A percentile compares a stretch with the other conserved stretches of the same genome.
Evolutionary conservation across 2,888 invertebrate genomes (phyloP).

Genomic region (Orthosia gothica): DNA sequence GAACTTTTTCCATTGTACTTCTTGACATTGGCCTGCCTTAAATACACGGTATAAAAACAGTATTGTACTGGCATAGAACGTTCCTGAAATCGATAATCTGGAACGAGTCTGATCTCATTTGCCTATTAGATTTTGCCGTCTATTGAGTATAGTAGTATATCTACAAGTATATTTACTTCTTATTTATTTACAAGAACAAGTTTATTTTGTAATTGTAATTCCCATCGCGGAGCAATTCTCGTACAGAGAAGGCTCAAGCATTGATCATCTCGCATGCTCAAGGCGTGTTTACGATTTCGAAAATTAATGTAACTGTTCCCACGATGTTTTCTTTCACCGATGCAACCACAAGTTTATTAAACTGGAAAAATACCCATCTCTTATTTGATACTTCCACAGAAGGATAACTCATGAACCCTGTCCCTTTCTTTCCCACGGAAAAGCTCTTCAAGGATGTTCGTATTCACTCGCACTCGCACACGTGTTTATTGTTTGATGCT

Average conservation of each 20-base stretch:
- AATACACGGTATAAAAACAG: background rate
- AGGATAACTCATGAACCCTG: background rate
- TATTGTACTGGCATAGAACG: background rate
- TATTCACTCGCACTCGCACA: slow-evolving; percentile 35
- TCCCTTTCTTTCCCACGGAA: slow-evolving; percentile 11
- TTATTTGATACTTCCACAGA: slow-evolving; percentile 1
- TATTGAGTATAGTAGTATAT: too few species aligned
- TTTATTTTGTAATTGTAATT: background rate
- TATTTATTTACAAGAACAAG: background rate
- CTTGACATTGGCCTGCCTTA: background rate
- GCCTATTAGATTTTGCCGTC: background rate
- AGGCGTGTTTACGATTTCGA: background rate
- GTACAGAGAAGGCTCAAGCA: background rate
- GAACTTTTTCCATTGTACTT: slow-evolving; percentile 11
- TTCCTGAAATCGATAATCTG: background rate
- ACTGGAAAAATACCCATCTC: slow-evolving; percentile 4
- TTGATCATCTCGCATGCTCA: background rate
- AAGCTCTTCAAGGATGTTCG: slow-evolving; percentile 10
- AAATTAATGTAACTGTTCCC: too few species aligned
- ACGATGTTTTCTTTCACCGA: background rate
- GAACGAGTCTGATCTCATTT: background rate
- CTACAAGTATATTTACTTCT: background rate
- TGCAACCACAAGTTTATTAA: background rate
- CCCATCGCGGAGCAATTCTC: background rate
- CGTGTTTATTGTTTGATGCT: slow-evolving; percentile 44